Conservation (phyloP, 2,797 vertebrate species). For the Enteromius viviparus region DNA sequence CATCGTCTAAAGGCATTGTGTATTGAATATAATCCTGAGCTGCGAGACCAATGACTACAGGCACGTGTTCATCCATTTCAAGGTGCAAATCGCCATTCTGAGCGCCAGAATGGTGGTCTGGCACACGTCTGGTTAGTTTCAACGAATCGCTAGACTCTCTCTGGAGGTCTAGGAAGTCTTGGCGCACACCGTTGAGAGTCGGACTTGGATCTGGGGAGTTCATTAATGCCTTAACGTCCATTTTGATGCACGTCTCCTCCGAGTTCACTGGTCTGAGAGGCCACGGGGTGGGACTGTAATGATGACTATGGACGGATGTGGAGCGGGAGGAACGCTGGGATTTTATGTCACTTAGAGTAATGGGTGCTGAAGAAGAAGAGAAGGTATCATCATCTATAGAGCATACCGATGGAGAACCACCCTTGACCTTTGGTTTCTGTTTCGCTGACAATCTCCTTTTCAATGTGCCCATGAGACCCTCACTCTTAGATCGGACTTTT, state of each 20-base stretch:
- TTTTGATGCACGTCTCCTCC: conserved; percentile 85
- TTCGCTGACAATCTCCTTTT: conserved; percentile 86
- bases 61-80: conserved; percentile 94
- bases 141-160: conserved; percentile 84
- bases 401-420: conserved; percentile 74
- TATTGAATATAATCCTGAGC: conserved; percentile 99
- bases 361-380: conserved; percentile 85
- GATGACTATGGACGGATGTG: conserved; percentile 83
- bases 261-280: conserved; percentile 83
- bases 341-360: conserved; percentile 82
- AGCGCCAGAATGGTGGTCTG: conserved; percentile 70
- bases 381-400: conserved; percentile 83
- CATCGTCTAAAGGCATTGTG: conserved; percentile 99
- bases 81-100: conserved; percentile 89
- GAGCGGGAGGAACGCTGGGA: conserved; percentile 81
- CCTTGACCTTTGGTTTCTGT: conserved; percentile 86
- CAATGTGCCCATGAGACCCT: conserved; percentile 87
- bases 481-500: conserved; percentile 83
- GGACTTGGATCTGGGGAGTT: conserved; percentile 81
- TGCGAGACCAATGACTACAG: conserved; percentile 94
- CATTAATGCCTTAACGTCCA: conserved; percentile 83
- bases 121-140: conserved; percentile 67
- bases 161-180: conserved; percentile 91
- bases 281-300: conserved; percentile 89
- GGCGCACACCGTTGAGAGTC: conserved; percentile 81